These are phyloP conservation scores for Thalassophryne amazonica DNA, from an alignment of 2,797 vertebrate species.

Conservation along the genomic window DNA sequence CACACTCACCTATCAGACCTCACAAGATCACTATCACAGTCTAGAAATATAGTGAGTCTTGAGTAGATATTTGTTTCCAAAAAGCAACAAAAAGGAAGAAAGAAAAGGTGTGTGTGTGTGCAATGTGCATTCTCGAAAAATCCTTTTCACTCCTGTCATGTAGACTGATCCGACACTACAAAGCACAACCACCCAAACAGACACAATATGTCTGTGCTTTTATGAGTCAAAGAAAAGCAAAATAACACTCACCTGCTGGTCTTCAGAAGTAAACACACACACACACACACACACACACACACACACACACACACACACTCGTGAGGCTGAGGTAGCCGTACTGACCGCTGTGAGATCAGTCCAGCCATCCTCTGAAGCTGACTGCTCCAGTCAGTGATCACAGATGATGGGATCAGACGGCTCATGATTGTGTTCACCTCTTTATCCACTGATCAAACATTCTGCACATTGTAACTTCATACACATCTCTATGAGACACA, in stretches of 20 bases:
- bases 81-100: slow-evolving; percentile 36
- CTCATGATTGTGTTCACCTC: slow-evolving; percentile 90
- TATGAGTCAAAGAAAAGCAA: slow-evolving; percentile 42
- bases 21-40: slow-evolving; percentile 43
- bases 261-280: slow-evolving; percentile 7
- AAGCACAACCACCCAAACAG: slow-evolving; percentile 30
- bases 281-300: background rate
- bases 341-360: slow-evolving; percentile 83
- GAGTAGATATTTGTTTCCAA: slow-evolving; percentile 38
- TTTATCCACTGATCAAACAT: slow-evolving; percentile 84
- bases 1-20: slow-evolving; percentile 31
- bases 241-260: too few relatives aligned
- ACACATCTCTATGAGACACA: too few relatives aligned
- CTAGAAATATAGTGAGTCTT: slow-evolving; percentile 37
- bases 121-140: slow-evolving; percentile 9
- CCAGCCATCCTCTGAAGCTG: slow-evolving; percentile 89
- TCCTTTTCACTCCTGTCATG: slow-evolving; percentile 23
- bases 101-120: slow-evolving; percentile 2
- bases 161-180: slow-evolving; percentile 47
- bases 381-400: slow-evolving; percentile 83
- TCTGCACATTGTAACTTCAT: background rate
- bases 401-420: slow-evolving; percentile 74
- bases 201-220: slow-evolving; percentile 38
- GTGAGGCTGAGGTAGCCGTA: slow-evolving; percentile 86
- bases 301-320: slow-evolving; percentile 69